Conservation (phyloP, 2,113 vertebrate genomes). For the Plecotus auritus region DNA sequence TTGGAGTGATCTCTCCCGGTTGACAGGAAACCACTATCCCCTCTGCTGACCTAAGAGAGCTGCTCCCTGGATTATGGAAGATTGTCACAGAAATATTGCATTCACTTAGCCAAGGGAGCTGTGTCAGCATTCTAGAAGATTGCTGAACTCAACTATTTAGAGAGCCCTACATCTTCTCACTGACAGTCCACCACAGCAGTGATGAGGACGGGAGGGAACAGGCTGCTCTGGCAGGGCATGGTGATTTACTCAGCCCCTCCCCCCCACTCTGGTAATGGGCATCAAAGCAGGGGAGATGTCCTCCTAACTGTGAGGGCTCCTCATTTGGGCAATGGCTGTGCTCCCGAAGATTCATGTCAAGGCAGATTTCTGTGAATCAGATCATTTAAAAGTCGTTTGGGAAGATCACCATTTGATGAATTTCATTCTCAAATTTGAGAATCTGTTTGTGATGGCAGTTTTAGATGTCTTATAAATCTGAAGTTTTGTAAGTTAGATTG, state of each 20-base stretch:
- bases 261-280: neutral
- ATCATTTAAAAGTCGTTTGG: neutral
- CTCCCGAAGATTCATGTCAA: conserved; percentile 26
- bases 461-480: neutral
- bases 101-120: conserved; percentile 66
- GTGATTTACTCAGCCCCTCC: conserved; percentile 40
- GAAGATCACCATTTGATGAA: neutral
- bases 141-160: conserved; percentile 61
- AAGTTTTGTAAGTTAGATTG: conserved; percentile 6
- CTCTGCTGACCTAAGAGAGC: conserved; percentile 59
- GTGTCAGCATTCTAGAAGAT: conserved; percentile 63
- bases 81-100: conserved; percentile 64
- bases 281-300: conserved; percentile 16
- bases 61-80: conserved; percentile 59
- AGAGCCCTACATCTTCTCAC: conserved; percentile 45
- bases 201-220: conserved; percentile 3
- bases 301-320: neutral
- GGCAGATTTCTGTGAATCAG: neutral
- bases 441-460: neutral
- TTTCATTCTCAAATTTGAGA: neutral
- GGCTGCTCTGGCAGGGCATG: neutral
- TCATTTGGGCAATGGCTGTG: neutral
- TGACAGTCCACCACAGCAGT: neutral
- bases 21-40: conserved; percentile 53
- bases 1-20: conserved; percentile 48